These are phyloP conservation scores for Cryptus armator DNA, from an alignment of 2,888 invertebrate genomes.

Conservation along the genomic window DNA sequence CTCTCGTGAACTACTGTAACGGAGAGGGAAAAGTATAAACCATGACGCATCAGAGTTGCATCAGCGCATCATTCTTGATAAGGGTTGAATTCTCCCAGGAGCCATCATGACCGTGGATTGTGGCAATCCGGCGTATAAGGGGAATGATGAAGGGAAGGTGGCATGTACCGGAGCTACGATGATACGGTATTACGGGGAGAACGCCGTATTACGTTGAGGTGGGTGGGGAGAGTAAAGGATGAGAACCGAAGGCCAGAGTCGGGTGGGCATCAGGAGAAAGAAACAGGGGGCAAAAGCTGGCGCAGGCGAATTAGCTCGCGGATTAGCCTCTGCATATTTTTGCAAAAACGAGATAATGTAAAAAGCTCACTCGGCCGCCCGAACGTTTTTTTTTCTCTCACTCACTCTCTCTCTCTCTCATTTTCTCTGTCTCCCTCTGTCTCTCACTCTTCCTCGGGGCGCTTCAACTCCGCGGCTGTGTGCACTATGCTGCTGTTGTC, in stretches of 20 bases:
- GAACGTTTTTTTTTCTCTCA: constrained; percentile 36
- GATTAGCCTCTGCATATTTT: constrained; percentile 83
- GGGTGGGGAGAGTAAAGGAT: constrained; percentile 51
- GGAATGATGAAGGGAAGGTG: constrained; percentile 60
- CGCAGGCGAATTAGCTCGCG: constrained; percentile 79
- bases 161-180: constrained; percentile 38
- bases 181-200: constrained; percentile 37
- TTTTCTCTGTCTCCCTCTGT: constrained; percentile 8
- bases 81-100: constrained; percentile 66
- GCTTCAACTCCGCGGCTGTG: constrained; percentile 60
- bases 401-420: constrained; percentile 5
- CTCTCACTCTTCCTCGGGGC: constrained; percentile 25
- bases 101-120: constrained; percentile 53
- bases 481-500: constrained; percentile 72
- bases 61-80: constrained; percentile 66
- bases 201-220: neutral
- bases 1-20: constrained; percentile 40
- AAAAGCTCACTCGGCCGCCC: constrained; percentile 79
- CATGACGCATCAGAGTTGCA: constrained; percentile 47
- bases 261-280: constrained; percentile 56
- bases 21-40: constrained; percentile 15
- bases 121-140: constrained; percentile 54
- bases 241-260: constrained; percentile 26
- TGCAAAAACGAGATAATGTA: constrained; percentile 84
- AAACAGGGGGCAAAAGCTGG: constrained; percentile 49